A percentile compares a stretch with the other conserved stretches of the same genome.
phyloP scores from a whole-genome alignment of 2,888 invertebrate species.

The Zonitis immaculata region DNA sequence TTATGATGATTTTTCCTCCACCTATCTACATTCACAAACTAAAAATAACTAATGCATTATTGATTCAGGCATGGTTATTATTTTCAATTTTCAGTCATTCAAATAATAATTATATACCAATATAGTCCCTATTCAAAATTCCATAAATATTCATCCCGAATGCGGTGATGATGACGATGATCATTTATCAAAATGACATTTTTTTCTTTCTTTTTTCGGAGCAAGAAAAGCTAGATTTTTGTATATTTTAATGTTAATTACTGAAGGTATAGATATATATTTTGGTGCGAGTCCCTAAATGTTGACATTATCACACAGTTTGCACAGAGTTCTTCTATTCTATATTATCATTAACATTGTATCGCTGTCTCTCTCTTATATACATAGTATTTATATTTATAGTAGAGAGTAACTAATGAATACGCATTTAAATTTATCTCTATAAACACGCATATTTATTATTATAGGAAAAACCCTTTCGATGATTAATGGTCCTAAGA shows the following conservation, averaged over 20 bases:
- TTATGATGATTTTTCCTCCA: too few species aligned
- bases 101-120: conserved; percentile 10
- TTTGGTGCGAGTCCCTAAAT: too few species aligned
- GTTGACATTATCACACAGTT: conserved; percentile 22
- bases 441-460: conserved; percentile 25
- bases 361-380: conserved; percentile 1
- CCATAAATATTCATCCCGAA: conserved; percentile 23
- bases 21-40: too few species aligned
- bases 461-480: conserved; percentile 17
- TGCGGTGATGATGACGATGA: neutral
- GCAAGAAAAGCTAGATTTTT: conserved; percentile 21
- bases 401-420: too few species aligned
- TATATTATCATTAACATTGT: conserved; percentile 10
- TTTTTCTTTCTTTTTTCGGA: too few species aligned
- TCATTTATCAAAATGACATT: conserved; percentile 18
- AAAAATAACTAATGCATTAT: too few species aligned
- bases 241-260: conserved; percentile 20
- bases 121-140: too few species aligned
- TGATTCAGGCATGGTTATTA: conserved; percentile 10
- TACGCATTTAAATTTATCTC: conserved; percentile 23
- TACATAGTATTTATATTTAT: too few species aligned
- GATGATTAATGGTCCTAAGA: conserved; percentile 24
- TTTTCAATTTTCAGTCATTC: conserved; percentile 14
- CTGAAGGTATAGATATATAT: too few species aligned
- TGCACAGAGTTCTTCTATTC: conserved; percentile 18